Percentiles rank a stretch among this genome's conserved stretches.
phyloP scores from a whole-genome alignment of 2,113 vertebrate species.

The Tringa solitaria region DNA sequence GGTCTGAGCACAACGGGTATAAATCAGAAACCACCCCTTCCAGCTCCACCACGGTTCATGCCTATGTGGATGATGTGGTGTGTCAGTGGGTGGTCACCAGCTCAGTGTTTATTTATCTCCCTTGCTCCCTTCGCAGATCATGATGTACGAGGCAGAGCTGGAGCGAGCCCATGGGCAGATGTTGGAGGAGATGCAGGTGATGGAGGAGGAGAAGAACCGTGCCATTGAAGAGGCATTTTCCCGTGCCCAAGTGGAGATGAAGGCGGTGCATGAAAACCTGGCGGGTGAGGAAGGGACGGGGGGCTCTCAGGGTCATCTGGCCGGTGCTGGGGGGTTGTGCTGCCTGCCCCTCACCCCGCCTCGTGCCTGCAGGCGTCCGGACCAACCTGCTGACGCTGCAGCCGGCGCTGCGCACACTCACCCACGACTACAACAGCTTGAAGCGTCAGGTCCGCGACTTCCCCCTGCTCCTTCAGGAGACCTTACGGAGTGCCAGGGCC shows the following conservation, averaged over 20 bases:
- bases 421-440: constrained; percentile 90
- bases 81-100: rapidly evolving
- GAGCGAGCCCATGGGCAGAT: constrained; percentile 87
- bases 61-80: neutral
- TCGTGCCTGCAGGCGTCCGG: constrained; percentile 78
- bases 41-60: rapidly evolving
- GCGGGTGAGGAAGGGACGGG: constrained; percentile 75
- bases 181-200: constrained; percentile 88
- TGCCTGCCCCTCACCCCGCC: neutral
- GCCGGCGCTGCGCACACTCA: constrained; percentile 91
- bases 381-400: constrained; percentile 91
- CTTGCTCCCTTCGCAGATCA: constrained; percentile 71
- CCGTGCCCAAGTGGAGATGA: constrained; percentile 94
- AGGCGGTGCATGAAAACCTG: constrained; percentile 93
- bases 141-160: constrained; percentile 88
- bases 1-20: constrained; percentile 50
- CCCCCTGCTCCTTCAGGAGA: constrained; percentile 88
- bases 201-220: constrained; percentile 94
- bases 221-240: constrained; percentile 93
- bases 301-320: rapidly evolving
- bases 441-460: constrained; percentile 94
- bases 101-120: rapidly evolving
- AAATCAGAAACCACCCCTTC: neutral
- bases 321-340: rapidly evolving
- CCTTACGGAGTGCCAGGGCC: constrained; percentile 82